A percentile compares a stretch with the other conserved stretches of the same genome.
phyloP scores from a whole-genome alignment of 2,888 invertebrate genomes.

The Charanyca ferruginea region DNA sequence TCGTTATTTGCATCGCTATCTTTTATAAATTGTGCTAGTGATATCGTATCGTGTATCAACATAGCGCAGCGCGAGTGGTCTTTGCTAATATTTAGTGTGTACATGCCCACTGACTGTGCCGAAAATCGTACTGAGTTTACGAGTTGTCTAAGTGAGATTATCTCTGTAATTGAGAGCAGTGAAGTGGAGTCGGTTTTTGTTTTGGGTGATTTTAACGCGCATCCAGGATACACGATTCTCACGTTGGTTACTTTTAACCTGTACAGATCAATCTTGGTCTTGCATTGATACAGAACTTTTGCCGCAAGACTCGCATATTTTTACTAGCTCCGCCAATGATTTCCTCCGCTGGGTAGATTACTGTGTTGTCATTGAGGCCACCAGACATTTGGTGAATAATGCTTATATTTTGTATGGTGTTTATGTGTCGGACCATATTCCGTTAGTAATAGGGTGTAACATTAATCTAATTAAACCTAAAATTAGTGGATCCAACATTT shows the following conservation, averaged over 20 bases:
- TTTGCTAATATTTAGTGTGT: conserved; percentile 45
- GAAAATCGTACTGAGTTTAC: conserved; percentile 48
- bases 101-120: conserved; percentile 46
- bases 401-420: conserved; percentile 8
- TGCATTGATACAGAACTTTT: too few relatives aligned
- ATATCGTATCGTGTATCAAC: neutral
- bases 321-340: too few relatives aligned
- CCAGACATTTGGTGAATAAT: too few relatives aligned
- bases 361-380: too few relatives aligned
- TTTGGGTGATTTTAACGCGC: neutral
- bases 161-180: conserved; percentile 1
- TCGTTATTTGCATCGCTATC: too few relatives aligned
- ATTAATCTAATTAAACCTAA: neutral
- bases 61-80: conserved; percentile 7
- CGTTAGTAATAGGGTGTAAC: conserved; percentile 5
- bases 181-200: conserved; percentile 2
- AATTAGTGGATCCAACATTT: neutral
- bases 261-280: too few relatives aligned
- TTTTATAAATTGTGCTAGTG: too few relatives aligned
- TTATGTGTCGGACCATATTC: conserved; percentile 24
- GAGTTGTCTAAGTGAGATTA: conserved; percentile 3
- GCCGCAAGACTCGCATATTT: too few relatives aligned
- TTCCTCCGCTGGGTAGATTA: too few relatives aligned
- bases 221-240: neutral
- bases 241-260: too few relatives aligned